Evolutionary conservation across 2,113 vertebrate genomes (phyloP).

Genomic region (Zosterops hypoxanthus): DNA sequence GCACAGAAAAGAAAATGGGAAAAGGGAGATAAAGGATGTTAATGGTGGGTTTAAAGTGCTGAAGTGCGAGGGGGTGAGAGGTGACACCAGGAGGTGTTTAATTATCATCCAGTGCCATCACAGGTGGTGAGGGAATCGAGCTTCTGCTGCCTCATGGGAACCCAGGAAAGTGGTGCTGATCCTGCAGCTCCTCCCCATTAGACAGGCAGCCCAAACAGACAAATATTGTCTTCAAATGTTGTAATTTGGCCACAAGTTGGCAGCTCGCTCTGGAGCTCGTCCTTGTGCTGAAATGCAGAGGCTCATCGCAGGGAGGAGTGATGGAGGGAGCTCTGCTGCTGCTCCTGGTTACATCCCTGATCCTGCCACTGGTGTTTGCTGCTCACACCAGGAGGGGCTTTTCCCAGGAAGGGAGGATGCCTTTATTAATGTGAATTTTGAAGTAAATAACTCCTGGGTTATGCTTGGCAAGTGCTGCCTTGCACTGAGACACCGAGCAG

Average conservation of each 20-base stretch:
- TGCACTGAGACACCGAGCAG: fast-evolving
- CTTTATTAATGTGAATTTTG: not conserved
- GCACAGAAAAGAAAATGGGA: not conserved
- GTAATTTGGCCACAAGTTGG: not conserved
- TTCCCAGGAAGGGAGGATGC: not conserved
- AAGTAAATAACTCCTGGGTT: not conserved
- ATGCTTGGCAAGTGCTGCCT: fast-evolving
- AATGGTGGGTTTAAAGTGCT: not conserved
- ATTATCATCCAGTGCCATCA: not conserved
- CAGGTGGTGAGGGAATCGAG: fast-evolving
- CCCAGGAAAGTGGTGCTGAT: not conserved
- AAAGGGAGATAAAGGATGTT: not conserved
- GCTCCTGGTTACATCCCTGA: fast-evolving
- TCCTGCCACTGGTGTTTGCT: fast-evolving
- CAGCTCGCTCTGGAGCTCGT: not conserved
- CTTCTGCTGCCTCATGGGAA: not conserved
- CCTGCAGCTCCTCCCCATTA: not conserved
- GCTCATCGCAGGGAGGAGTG: fast-evolving
- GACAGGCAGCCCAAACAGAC: not conserved
- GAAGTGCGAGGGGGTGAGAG: not conserved
- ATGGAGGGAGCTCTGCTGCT: fast-evolving
- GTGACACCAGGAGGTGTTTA: not conserved
- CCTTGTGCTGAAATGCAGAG: not conserved
- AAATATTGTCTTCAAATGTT: not conserved
- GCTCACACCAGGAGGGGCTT: not conserved